Base-by-base conservation (phyloP, 1,140 invertebrate genomes). In the Lethocerus indicus region DNA sequence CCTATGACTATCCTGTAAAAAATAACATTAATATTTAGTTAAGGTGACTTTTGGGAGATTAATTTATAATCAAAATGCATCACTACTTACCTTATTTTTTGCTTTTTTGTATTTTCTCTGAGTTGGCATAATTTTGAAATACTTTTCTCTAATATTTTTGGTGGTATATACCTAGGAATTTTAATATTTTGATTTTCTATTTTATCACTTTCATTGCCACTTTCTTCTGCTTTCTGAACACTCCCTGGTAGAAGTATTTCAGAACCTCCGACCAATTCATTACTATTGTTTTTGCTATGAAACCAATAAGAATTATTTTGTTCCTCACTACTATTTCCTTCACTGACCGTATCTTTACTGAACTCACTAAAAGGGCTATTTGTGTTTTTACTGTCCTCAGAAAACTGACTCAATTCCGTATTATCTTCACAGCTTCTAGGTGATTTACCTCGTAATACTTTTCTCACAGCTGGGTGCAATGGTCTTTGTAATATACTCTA, bases 391-490 rank as follows among this genome's bases (percentile, higher is more conserved):
- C 1, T 21, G 2, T 39, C 36, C 18, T 39, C 23, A 1, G 36
- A n/a, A 21, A 12, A 4, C 18, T 16, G 1, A 39, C 1, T n/a
- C 18, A n/a, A 4, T 39, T 16, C 18, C 18, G 16, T 39, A 4
- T n/a, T 1, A 39, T n/a, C 23, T 39, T n/a, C 36, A 39, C 1
- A 5, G 18, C 25, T 20, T 44, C 23, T 13, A 5, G 42, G 42
- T 28, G 14, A 27, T 28, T 44, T 44, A 25, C 7, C 43, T 26
- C 77, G 78, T 1, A 82, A 63, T 1, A 81, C 63, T 53, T 77
- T 75, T 45, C 78, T 76, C 1, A 85, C 63, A 0, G 82, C 79
- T 1, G 80, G 80, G 66, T 85, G 83, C 27, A 82, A 69, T n/a
- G 74, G 65, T 16, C 67, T 69, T 59, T 85, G 80, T 18, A 69